Evolutionary conservation across 1,140 invertebrate species (phyloP).

Genomic region (Scylla paramamosain): DNA sequence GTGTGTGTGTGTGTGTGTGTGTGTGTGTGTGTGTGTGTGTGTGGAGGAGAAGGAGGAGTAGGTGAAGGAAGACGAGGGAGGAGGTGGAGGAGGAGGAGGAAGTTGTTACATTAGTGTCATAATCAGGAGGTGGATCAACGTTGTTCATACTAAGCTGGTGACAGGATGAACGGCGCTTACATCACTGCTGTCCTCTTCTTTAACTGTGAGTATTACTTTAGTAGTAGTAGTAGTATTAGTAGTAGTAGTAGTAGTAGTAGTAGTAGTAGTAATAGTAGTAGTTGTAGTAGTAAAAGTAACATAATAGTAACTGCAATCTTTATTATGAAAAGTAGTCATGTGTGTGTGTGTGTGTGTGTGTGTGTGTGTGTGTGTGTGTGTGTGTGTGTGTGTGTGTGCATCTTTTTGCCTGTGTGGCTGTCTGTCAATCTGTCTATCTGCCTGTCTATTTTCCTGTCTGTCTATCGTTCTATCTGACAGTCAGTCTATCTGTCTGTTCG

Average conservation of each 20-base stretch:
- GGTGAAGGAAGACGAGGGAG: no score
- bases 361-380: no score
- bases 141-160: background rate
- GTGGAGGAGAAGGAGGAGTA: background rate
- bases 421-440: no score
- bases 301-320: background rate
- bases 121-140: background rate
- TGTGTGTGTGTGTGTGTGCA: background rate
- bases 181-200: background rate
- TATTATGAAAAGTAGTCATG: no score
- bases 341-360: background rate
- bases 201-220: background rate
- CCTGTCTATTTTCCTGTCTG: no score
- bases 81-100: background rate
- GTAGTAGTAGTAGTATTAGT: constrained; percentile 6
- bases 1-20: no score
- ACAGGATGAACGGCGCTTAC: background rate
- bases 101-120: background rate
- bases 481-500: no score
- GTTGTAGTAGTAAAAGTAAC: background rate
- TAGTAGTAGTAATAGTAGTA: constrained; percentile 10
- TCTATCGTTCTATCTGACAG: no score
- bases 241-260: constrained; percentile 21
- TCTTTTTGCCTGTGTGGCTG: no score
- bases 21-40: background rate